Evolutionary conservation across 2,113 vertebrate species (phyloP), one percentile per base, ranked within the genome.

Genomic region (Sebastes fasciatus): DNA sequence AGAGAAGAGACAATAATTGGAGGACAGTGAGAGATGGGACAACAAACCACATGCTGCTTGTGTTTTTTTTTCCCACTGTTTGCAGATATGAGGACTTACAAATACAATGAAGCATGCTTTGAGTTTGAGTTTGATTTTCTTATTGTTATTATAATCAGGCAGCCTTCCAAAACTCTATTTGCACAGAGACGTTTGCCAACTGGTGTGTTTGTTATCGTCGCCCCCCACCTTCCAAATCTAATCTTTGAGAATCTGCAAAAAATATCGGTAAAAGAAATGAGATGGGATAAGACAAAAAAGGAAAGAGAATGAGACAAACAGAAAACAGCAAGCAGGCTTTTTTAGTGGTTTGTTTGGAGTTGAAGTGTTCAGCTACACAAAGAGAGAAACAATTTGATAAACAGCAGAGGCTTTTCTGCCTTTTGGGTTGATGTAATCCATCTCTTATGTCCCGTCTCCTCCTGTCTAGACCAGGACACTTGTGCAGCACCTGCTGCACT

Each of bases 151-250:
- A 74, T 75, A 86, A 92, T 85, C 80, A 83, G 89, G 80, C 86
- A 81, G 69, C 45, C 57, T 82, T 81, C 81, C 86, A 89, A 79
- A 88, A 82, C 34, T 55, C 62, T 76, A 66, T 90, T 86, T 84
- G 77, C 67, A 52, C 72, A 72, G 60, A 80, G 62, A 71, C 57
- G 72, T 92, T 92, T 91, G 77, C 87, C 85, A 93, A 92, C 72
- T 87, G 77, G 21, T 77, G 55, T 80, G 64, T 87, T 86, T 88
- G 78, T 84, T 83, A 19, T 80, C 74, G 43, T 62, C 12, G 0
- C 57, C 52, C 69, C 70, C 77, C 65, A 72, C 64, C 67, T 57
- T 65, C 61, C 57, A 83, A 77, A 84, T 77, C 54, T 76, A 89
- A 89, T 88, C 80, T 82, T 67, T 81, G 69, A 73, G 70, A 87